A percentile compares a stretch with the other conserved stretches of the same genome.
These are phyloP conservation scores for Caenorhabditis elegans DNA, from an alignment of 1,140 invertebrate species.

Conservation along the genomic window DNA sequence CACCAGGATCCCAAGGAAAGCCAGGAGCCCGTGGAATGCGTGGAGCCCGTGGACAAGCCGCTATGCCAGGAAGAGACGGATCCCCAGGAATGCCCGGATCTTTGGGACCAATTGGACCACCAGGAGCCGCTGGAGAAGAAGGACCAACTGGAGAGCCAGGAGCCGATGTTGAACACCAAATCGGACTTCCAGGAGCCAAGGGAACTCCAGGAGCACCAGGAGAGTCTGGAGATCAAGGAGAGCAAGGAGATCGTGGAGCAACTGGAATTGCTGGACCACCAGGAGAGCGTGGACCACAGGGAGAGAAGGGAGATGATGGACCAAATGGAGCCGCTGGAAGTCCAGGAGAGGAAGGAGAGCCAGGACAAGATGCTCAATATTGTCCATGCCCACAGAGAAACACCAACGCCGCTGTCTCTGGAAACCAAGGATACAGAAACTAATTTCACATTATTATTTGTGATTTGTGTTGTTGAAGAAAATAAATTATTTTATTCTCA, in stretches of 20 bases:
- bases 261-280: conserved; percentile 25
- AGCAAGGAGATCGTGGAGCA: conserved; percentile 9
- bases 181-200: conserved; percentile 49
- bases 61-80: conserved; percentile 45
- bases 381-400: conserved; percentile 47
- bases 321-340: conserved; percentile 23
- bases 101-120: conserved; percentile 45
- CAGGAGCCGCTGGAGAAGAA: conserved; percentile 50
- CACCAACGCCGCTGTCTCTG: neutral
- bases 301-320: conserved; percentile 45
- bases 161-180: conserved; percentile 42
- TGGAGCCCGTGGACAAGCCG: conserved; percentile 48
- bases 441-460: no score
- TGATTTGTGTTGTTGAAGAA: no score
- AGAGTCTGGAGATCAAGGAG: conserved; percentile 25
- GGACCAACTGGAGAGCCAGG: conserved; percentile 51
- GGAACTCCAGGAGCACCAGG: conserved; percentile 46
- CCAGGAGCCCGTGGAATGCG: conserved; percentile 48
- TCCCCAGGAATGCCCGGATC: conserved; percentile 48
- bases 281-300: conserved; percentile 41
- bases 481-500: no score
- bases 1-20: conserved; percentile 43
- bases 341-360: conserved; percentile 34
- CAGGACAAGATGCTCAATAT: conserved; percentile 52
- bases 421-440: conserved; percentile 24